These are phyloP conservation scores for Coracias cyanogaster DNA, from an alignment of 2,797 vertebrate genomes.

Conservation along the genomic window DNA sequence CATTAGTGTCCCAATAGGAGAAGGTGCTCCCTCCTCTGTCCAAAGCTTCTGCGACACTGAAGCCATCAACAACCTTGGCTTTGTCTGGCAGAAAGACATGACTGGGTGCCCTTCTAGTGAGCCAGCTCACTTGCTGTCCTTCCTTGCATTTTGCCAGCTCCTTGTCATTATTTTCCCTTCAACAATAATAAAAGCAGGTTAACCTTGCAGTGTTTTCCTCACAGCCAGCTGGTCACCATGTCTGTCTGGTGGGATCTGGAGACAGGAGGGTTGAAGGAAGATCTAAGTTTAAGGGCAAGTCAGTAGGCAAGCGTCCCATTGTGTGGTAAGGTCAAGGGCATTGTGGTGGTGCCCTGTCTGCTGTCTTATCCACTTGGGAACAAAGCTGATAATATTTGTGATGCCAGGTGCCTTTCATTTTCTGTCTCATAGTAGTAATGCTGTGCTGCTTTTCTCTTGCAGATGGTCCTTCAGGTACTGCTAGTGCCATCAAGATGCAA, in stretches of 20 bases:
- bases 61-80: background rate
- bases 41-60: background rate
- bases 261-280: background rate
- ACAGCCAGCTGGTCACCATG: background rate
- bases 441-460: constrained; percentile 6
- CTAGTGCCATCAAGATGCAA: constrained; percentile 81
- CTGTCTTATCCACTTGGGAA: background rate
- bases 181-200: background rate
- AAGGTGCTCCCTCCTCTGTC: background rate
- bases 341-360: background rate
- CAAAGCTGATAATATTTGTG: background rate
- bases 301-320: background rate
- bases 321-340: background rate
- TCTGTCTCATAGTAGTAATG: background rate
- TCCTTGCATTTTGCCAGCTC: background rate
- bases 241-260: background rate
- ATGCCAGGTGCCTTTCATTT: background rate
- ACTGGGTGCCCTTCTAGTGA: background rate
- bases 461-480: constrained; percentile 82
- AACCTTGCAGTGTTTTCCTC: background rate
- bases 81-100: background rate
- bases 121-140: background rate
- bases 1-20: background rate
- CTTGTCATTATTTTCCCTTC: background rate
- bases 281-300: background rate